Percentiles rank a stretch among this genome's conserved stretches.
Conservation (phyloP, 1,140 invertebrate genomes). For the Babylonia areolata region DNA sequence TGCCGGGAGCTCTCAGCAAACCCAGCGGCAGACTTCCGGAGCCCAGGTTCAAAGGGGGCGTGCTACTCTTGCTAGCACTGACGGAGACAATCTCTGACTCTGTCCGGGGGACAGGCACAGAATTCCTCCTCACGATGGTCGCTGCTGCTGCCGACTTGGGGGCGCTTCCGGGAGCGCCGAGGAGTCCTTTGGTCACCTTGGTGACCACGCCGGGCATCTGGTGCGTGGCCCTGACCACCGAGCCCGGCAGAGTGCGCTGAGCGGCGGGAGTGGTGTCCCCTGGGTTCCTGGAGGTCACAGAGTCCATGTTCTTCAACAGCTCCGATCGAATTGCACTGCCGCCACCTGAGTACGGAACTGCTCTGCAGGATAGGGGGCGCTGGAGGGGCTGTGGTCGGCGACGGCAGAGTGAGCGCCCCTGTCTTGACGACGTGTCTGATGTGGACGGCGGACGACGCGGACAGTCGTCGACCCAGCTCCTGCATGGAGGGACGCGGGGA, state of each 20-base stretch:
- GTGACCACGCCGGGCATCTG: not conserved
- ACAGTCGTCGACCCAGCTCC: not conserved
- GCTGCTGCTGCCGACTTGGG: not conserved
- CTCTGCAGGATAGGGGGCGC: constrained; percentile 5
- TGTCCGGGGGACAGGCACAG: not conserved
- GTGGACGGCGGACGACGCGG: no score
- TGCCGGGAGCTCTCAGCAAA: not conserved
- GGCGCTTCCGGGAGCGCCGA: not conserved
- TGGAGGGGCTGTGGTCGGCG: not conserved
- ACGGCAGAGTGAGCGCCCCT: no score
- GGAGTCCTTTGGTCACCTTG: not conserved
- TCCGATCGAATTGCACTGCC: not conserved
- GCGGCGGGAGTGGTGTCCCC: not conserved
- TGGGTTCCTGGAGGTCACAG: not conserved
- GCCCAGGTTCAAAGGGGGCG: not conserved
- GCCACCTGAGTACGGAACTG: not conserved
- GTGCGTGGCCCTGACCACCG: not conserved
- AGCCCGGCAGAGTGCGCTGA: not conserved
- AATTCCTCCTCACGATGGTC: not conserved
- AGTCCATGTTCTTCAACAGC: not conserved
- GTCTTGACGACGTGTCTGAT: no score
- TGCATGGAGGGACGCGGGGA: not conserved
- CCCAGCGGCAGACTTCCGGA: not conserved
- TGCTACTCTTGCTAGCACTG: not conserved
- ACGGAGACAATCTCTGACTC: not conserved